phyloP scores from a whole-genome alignment of 2,797 vertebrate species.

The Lepilemur ruficaudatus region DNA sequence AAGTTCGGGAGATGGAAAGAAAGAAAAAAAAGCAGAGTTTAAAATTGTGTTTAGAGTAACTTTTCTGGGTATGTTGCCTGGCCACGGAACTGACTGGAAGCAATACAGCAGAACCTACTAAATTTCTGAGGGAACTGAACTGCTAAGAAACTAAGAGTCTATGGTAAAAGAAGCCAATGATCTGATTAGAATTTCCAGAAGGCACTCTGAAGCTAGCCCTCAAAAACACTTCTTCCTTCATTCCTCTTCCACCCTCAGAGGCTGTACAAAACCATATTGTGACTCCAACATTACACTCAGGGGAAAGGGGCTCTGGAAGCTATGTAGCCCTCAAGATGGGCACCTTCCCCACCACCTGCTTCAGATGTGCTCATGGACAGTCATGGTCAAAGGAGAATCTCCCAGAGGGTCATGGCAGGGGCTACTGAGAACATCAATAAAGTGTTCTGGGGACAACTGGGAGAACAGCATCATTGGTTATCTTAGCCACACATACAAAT shows the following conservation, averaged over 20 bases:
- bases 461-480: background rate
- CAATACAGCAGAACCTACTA: background rate
- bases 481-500: background rate
- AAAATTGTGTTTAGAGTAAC: background rate
- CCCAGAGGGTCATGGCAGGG: background rate
- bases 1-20: background rate
- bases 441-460: background rate
- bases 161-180: background rate
- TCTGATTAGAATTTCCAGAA: background rate
- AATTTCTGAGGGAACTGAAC: background rate
- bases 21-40: background rate
- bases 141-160: background rate
- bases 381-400: background rate
- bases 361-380: background rate
- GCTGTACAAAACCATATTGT: background rate
- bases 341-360: background rate
- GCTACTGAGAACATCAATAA: background rate
- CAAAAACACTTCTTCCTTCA: background rate
- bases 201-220: background rate
- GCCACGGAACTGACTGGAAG: background rate
- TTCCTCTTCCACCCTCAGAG: background rate
- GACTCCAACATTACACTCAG: background rate
- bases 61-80: background rate
- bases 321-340: fast-evolving
- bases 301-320: background rate